phyloP scores from a whole-genome alignment of 2,113 vertebrate genomes.

The Peromyscus polionotus region DNA sequence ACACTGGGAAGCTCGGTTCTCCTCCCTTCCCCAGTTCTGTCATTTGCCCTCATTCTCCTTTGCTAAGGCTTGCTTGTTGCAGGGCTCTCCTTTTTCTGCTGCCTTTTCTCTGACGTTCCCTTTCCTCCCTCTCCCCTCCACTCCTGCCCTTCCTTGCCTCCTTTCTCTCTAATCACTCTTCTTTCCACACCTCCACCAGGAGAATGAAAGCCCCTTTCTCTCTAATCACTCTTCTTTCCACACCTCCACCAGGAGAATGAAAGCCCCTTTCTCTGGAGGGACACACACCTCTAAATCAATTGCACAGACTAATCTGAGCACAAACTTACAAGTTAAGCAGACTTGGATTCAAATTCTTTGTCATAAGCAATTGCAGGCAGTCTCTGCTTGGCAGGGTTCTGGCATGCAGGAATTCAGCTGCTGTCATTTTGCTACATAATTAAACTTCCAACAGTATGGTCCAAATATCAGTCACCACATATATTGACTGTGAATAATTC shows the following conservation, averaged over 20 bases:
- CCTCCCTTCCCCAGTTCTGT: not conserved
- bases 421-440: not conserved
- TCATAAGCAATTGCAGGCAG: not conserved
- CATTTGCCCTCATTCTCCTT: not conserved
- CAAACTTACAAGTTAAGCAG: not conserved
- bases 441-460: not conserved
- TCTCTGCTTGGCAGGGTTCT: not conserved
- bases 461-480: not conserved
- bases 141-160: not conserved
- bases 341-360: not conserved
- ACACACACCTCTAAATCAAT: slow-evolving; percentile 5
- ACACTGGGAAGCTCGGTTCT: not conserved
- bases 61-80: not conserved
- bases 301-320: not conserved
- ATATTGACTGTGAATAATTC: not conserved
- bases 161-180: not conserved
- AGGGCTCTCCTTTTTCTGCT: not conserved
- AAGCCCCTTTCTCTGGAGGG: not conserved
- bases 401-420: not conserved
- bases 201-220: not conserved
- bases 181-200: not conserved
- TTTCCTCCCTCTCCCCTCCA: not conserved
- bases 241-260: not conserved
- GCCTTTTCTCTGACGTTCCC: not conserved
- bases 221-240: not conserved